Conservation (phyloP, 2,797 vertebrate genomes). For the Sebastes iracundus region DNA sequence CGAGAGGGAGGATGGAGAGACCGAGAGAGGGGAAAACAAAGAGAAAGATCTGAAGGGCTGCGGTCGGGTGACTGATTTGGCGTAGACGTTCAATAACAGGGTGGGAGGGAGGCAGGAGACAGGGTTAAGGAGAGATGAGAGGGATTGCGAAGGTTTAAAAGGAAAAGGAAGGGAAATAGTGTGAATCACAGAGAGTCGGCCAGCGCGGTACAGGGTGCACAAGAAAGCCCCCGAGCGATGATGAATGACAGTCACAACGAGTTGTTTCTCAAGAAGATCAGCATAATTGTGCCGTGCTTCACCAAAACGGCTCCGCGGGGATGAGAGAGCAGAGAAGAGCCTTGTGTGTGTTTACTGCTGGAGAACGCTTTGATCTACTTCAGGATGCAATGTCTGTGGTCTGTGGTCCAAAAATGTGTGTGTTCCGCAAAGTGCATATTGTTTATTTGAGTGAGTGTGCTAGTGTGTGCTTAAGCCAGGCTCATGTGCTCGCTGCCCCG, state of each 20-base stretch:
- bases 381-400: constrained; percentile 79
- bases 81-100: constrained; percentile 70
- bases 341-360: constrained; percentile 74
- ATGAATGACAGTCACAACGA: constrained; percentile 59
- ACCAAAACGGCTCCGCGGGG: constrained; percentile 61
- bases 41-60: constrained; percentile 69
- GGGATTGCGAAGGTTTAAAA: constrained; percentile 39
- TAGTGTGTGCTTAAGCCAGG: constrained; percentile 57
- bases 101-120: constrained; percentile 50
- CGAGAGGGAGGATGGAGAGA: constrained; percentile 38
- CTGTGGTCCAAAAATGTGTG: constrained; percentile 69
- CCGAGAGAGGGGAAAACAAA: constrained; percentile 49
- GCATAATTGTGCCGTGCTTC: constrained; percentile 58
- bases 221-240: constrained; percentile 25
- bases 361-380: constrained; percentile 78
- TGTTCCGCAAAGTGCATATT: constrained; percentile 75
- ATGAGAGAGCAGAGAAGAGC: constrained; percentile 69
- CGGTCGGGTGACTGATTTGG: constrained; percentile 69
- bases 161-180: constrained; percentile 41
- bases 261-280: constrained; percentile 55
- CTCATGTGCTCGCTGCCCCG: constrained; percentile 46
- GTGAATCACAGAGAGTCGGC: constrained; percentile 59
- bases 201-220: constrained; percentile 3
- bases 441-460: constrained; percentile 75
- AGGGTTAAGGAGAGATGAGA: constrained; percentile 48